Conservation (phyloP, 2,888 invertebrate genomes). For the Odiellus spinosus region DNA sequence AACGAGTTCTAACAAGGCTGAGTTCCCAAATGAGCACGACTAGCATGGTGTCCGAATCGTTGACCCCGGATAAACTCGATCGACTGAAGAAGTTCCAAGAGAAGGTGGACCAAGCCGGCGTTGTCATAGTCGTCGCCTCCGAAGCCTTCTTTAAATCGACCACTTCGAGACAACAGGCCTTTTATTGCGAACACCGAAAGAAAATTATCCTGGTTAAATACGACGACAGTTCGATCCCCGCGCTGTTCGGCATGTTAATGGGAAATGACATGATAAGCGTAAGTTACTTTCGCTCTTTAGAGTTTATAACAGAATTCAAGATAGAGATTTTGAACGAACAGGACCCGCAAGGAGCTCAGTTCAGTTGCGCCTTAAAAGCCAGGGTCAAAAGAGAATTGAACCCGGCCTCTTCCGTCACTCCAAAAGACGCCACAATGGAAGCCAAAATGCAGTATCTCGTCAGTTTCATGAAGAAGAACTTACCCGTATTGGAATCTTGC, state of each 20-base stretch:
- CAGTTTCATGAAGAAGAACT: slow-evolving; percentile 16
- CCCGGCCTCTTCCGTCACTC: slow-evolving; percentile 16
- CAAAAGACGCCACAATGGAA: slow-evolving; percentile 17
- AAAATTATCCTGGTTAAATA: slow-evolving; percentile 26
- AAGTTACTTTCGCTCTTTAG: slow-evolving; percentile 3
- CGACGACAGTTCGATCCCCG: slow-evolving; percentile 23
- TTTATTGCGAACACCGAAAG: slow-evolving; percentile 33
- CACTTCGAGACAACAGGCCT: slow-evolving; percentile 23
- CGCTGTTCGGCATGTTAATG: slow-evolving; percentile 18
- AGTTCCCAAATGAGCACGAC: slow-evolving; percentile 17
- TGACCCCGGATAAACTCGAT: slow-evolving; percentile 18
- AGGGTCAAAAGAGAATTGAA: slow-evolving; percentile 17
- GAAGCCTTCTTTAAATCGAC: slow-evolving; percentile 18
- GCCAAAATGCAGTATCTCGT: slow-evolving; percentile 19
- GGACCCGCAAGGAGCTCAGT: slow-evolving; percentile 2
- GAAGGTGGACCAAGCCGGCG: slow-evolving; percentile 15
- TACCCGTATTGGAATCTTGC: slow-evolving; percentile 18
- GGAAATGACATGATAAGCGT: slow-evolving; percentile 18
- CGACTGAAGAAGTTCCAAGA: slow-evolving; percentile 15
- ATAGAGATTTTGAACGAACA: neutral
- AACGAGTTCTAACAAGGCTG: slow-evolving; percentile 13
- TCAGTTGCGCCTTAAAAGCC: slow-evolving; percentile 13
- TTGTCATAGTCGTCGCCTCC: slow-evolving; percentile 18
- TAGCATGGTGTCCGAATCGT: slow-evolving; percentile 12
- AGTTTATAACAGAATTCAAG: too few relatives aligned